phyloP scores from a whole-genome alignment of 1,140 invertebrate genomes.

The Marisa cornuarietis region DNA sequence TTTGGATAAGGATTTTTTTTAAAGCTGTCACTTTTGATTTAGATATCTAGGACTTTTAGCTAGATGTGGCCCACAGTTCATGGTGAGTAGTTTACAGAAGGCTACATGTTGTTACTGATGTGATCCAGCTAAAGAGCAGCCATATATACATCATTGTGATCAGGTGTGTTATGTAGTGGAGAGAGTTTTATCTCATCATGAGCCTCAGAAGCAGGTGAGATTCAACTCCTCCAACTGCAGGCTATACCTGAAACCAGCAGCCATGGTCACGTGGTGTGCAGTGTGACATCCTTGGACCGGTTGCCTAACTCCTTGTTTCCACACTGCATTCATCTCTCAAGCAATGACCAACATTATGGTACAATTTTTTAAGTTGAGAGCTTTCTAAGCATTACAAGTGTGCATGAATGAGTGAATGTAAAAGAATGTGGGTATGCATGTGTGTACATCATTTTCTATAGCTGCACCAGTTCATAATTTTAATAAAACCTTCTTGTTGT shows the following conservation, averaged over 20 bases:
- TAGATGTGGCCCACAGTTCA: not conserved
- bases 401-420: too few species aligned
- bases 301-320: not conserved
- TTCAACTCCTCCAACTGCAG: constrained; percentile 83
- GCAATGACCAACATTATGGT: too few species aligned
- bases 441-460: not conserved
- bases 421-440: constrained; percentile 1
- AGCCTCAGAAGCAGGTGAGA: constrained; percentile 73
- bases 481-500: not conserved
- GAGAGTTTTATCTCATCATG: constrained; percentile 74
- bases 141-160: not conserved
- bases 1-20: too few species aligned
- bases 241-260: constrained; percentile 44
- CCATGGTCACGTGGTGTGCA: too few species aligned
- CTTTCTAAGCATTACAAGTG: too few species aligned
- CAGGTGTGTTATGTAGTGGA: constrained; percentile 72
- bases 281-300: too few species aligned
- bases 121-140: not conserved
- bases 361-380: too few species aligned
- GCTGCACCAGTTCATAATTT: not conserved
- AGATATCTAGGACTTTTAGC: not conserved
- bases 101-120: not conserved
- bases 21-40: not conserved
- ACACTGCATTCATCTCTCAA: not conserved
- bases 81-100: not conserved